Conservation (phyloP, 2,888 invertebrate species). For the Teinopalpus imperialis region DNA sequence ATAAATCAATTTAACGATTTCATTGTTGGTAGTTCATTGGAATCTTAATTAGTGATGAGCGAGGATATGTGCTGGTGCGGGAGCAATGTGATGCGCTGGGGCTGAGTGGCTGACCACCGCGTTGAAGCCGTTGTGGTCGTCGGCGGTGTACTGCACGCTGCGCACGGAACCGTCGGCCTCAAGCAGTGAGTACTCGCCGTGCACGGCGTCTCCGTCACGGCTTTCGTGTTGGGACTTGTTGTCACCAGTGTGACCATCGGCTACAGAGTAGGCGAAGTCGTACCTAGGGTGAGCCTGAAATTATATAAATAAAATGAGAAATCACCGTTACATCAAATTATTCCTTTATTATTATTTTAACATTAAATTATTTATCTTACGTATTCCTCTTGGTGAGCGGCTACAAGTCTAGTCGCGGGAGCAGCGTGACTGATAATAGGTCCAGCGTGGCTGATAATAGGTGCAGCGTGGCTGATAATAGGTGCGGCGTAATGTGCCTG, state of each 20-base stretch:
- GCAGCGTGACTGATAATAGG: constrained; percentile 32
- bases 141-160: constrained; percentile 77
- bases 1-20: too few relatives aligned
- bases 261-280: constrained; percentile 59
- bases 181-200: constrained; percentile 71
- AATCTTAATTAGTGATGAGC: constrained; percentile 25
- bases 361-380: constrained; percentile 41
- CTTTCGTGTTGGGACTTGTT: constrained; percentile 82
- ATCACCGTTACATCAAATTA: too few relatives aligned
- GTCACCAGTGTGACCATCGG: constrained; percentile 37
- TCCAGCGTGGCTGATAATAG: too few relatives aligned
- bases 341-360: too few relatives aligned
- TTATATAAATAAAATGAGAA: not conserved
- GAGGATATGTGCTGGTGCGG: constrained; percentile 14
- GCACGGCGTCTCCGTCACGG: constrained; percentile 83
- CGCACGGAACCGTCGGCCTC: constrained; percentile 79
- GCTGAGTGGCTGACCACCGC: constrained; percentile 66
- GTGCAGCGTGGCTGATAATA: constrained; percentile 32
- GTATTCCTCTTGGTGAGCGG: constrained; percentile 50
- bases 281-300: constrained; percentile 67
- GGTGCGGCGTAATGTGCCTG: constrained; percentile 35
- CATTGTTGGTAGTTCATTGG: too few relatives aligned
- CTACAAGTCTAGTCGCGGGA: constrained; percentile 43
- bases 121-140: constrained; percentile 77
- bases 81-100: constrained; percentile 41